These are phyloP conservation scores for Melanostoma scalare DNA, from an alignment of 2,888 invertebrate genomes.

Conservation along the genomic window DNA sequence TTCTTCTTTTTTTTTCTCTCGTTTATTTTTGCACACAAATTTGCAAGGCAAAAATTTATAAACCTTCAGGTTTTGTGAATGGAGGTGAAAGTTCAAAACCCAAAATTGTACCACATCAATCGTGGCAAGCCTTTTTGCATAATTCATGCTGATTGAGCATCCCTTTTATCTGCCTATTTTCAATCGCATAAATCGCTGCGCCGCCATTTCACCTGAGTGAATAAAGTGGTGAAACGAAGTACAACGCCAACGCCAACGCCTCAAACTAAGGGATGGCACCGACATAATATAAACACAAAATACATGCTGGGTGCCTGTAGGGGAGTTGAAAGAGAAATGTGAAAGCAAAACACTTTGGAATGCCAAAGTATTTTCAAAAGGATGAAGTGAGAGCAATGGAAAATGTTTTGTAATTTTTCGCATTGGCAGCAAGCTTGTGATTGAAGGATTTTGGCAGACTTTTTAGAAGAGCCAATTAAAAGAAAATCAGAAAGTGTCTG, in stretches of 20 bases:
- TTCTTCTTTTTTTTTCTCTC: neutral
- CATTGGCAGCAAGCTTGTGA: neutral
- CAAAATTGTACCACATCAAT: slow-evolving; percentile 71
- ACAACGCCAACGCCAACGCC: neutral
- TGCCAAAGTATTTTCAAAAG: slow-evolving; percentile 3
- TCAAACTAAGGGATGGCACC: slow-evolving; percentile 9
- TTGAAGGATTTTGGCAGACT: neutral
- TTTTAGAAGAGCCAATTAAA: no score
- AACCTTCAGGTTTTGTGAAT: slow-evolving; percentile 3
- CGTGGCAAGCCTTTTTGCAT: slow-evolving; percentile 64
- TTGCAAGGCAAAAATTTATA: slow-evolving; percentile 25
- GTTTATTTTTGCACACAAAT: slow-evolving; percentile 13
- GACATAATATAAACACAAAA: neutral
- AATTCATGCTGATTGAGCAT: slow-evolving; percentile 73
- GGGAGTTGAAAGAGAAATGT: slow-evolving; percentile 16
- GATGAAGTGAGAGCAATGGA: neutral
- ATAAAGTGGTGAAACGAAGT: slow-evolving; percentile 50
- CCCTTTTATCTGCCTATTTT: slow-evolving; percentile 73
- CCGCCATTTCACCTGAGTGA: slow-evolving; percentile 66
- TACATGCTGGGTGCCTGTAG: neutral
- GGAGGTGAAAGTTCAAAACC: slow-evolving; percentile 66
- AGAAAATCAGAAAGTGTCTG: no score
- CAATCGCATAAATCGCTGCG: slow-evolving; percentile 71
- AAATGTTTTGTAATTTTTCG: neutral
- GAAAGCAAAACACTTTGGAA: slow-evolving; percentile 31